A percentile compares a stretch with the other conserved stretches of the same genome.
Evolutionary conservation across 2,888 invertebrate genomes (phyloP).

Genomic region (Meiosimyza platycephala): DNA sequence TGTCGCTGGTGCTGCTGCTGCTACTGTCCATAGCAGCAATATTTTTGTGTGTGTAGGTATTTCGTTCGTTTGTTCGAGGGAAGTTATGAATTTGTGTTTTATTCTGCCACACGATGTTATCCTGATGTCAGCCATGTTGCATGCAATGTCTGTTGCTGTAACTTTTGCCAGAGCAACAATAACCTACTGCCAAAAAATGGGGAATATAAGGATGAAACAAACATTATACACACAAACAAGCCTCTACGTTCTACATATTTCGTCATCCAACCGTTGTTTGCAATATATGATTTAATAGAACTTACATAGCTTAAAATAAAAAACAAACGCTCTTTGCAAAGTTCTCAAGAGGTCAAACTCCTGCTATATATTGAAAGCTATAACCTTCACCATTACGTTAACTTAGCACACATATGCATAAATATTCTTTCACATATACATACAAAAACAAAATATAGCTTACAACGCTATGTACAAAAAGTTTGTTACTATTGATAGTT

Average conservation of each 20-base stretch:
- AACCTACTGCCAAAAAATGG: no score
- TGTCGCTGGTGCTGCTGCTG: no score
- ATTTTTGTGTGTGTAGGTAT: neutral
- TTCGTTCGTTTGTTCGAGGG: neutral
- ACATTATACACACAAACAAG: no score
- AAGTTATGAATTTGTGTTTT: slow-evolving; percentile 23
- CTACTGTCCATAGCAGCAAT: no score
- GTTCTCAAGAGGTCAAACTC: neutral
- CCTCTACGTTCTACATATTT: neutral
- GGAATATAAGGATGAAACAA: no score
- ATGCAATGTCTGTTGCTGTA: neutral
- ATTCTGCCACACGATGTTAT: neutral
- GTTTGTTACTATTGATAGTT: neutral
- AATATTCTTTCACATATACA: no score
- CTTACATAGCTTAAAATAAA: slow-evolving; percentile 17
- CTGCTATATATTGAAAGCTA: no score
- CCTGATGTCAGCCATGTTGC: neutral
- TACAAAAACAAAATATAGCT: no score
- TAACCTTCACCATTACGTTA: no score
- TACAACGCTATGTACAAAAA: no score
- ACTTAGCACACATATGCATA: no score
- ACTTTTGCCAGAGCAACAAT: no score
- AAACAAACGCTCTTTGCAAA: neutral
- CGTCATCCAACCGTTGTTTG: neutral
- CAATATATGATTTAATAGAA: slow-evolving; percentile 11